Percentiles rank a stretch among this genome's conserved stretches.
Conservation (phyloP, 2,113 vertebrate genomes). For the Pteropus alecto region DNA sequence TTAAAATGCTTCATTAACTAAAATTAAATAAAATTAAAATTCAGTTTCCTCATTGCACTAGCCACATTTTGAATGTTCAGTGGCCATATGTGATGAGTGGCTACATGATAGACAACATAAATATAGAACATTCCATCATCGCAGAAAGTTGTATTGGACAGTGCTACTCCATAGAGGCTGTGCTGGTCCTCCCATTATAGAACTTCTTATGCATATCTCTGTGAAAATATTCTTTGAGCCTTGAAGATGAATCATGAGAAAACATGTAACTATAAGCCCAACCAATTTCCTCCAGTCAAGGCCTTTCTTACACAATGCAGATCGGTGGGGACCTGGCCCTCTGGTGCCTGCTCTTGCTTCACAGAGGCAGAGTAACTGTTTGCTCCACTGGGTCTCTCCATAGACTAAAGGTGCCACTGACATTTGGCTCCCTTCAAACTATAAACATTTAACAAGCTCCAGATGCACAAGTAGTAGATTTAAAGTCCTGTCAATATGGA, state of each 20-base stretch:
- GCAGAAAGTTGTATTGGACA: not conserved
- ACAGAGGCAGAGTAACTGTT: not conserved
- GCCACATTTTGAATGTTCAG: not conserved
- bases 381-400: not conserved
- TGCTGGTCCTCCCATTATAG: fast-evolving
- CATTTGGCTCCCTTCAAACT: constrained; percentile 50
- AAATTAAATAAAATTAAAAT: not conserved
- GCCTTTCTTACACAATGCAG: not conserved
- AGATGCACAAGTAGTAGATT: constrained; percentile 56
- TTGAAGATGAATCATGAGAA: not conserved
- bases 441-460: constrained; percentile 65
- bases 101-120: not conserved
- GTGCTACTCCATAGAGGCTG: not conserved
- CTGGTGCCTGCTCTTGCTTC: not conserved
- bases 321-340: not conserved
- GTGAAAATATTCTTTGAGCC: not conserved
- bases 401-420: constrained; percentile 42
- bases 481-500: constrained; percentile 61
- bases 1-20: not conserved
- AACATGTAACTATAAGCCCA: not conserved
- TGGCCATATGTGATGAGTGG: not conserved
- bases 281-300: not conserved
- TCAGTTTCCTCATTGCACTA: not conserved
- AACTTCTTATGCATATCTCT: not conserved
- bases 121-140: not conserved